phyloP scores from a whole-genome alignment of 1,140 invertebrate species.

The Sitobion miscanthi region DNA sequence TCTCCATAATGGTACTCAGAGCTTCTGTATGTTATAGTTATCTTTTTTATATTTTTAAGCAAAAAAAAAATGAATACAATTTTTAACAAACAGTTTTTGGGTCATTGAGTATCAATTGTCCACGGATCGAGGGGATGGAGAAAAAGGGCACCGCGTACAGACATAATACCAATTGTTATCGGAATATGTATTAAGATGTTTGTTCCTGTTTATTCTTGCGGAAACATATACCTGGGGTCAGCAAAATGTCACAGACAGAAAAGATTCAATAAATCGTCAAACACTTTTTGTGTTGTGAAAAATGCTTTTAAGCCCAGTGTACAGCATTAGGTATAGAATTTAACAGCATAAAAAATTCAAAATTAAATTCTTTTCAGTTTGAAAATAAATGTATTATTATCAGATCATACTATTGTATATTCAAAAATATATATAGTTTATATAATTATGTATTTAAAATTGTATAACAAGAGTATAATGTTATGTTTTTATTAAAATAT shows the following conservation, averaged over 20 bases:
- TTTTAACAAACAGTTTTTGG: constrained; percentile 14
- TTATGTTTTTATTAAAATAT: background rate
- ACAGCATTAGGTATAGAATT: background rate
- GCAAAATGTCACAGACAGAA: background rate
- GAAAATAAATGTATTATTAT: background rate
- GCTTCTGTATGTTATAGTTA: background rate
- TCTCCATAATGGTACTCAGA: background rate
- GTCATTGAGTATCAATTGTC: background rate
- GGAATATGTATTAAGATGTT: constrained; percentile 17
- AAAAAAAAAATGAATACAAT: background rate
- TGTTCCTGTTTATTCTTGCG: constrained; percentile 5
- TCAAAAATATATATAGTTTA: too few relatives aligned
- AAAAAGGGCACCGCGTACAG: background rate
- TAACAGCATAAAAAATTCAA: background rate
- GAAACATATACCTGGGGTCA: background rate
- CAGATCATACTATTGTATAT: background rate
- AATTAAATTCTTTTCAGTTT: background rate
- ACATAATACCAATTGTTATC: constrained; percentile 16
- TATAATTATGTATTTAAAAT: too few relatives aligned
- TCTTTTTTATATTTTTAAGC: background rate
- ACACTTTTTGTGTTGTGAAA: background rate
- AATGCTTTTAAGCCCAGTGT: background rate
- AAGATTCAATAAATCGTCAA: background rate
- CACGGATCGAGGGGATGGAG: background rate
- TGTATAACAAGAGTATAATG: background rate